phyloP scores from a whole-genome alignment of 2,888 invertebrate genomes.

The Ferrisia virgata region DNA sequence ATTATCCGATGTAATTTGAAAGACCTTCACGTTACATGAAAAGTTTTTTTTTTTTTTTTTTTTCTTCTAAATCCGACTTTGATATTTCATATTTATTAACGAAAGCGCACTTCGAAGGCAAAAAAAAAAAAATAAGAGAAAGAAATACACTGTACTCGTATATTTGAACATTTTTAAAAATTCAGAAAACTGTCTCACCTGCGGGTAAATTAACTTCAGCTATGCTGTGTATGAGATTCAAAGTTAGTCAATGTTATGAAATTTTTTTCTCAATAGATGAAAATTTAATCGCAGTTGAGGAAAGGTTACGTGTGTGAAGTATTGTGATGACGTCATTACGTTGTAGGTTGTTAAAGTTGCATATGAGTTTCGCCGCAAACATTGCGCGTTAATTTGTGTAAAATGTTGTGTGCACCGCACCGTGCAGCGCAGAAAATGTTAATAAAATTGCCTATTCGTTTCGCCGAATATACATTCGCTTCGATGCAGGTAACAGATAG shows the following conservation, averaged over 20 bases:
- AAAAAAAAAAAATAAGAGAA: neutral
- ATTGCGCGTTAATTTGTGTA: constrained; percentile 1
- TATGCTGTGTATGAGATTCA: neutral
- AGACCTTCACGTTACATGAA: neutral
- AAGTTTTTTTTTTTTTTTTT: neutral
- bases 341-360: constrained; percentile 2
- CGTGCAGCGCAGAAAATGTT: neutral
- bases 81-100: too few species aligned
- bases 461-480: neutral
- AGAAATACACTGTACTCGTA: neutral
- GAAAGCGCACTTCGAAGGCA: neutral
- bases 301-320: neutral
- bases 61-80: neutral
- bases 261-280: neutral
- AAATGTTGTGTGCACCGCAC: neutral
- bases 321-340: neutral
- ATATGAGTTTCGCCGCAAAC: neutral
- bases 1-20: neutral
- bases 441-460: constrained; percentile 31
- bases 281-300: neutral
- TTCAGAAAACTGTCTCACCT: neutral
- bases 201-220: neutral
- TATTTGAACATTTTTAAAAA: neutral
- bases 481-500: neutral
- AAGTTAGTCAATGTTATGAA: neutral